A percentile compares a stretch with the other conserved stretches of the same genome.
Evolutionary conservation across 1,140 invertebrate species (phyloP).

Genomic region (Cydia amplana): DNA sequence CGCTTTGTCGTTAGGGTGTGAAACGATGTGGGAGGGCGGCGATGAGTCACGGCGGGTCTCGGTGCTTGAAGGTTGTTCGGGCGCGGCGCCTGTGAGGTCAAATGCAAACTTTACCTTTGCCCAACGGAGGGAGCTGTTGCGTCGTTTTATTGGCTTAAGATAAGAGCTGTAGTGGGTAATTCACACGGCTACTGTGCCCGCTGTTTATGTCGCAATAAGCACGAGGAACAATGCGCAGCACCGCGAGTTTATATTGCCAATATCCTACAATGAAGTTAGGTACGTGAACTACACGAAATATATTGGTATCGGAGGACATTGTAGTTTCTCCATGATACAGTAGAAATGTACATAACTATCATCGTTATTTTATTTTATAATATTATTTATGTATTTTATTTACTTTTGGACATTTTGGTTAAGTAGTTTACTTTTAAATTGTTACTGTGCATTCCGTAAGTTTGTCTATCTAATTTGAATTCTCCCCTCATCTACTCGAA

Average conservation of each 20-base stretch:
- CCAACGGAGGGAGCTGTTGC: slow-evolving; percentile 45
- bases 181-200: slow-evolving; percentile 31
- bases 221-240: neutral
- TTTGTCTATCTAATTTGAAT: too few species aligned
- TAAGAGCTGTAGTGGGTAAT: slow-evolving; percentile 43
- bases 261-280: neutral
- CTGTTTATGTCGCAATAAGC: slow-evolving; percentile 2
- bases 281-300: neutral
- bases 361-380: too few species aligned
- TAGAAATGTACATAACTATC: too few species aligned
- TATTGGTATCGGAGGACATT: too few species aligned
- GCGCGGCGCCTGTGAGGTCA: slow-evolving; percentile 47
- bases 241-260: neutral
- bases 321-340: too few species aligned
- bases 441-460: too few species aligned
- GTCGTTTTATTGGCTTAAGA: slow-evolving; percentile 52
- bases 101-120: slow-evolving; percentile 57
- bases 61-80: slow-evolving; percentile 23
- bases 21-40: slow-evolving; percentile 37
- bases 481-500: too few species aligned
- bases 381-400: too few species aligned
- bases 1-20: slow-evolving; percentile 43
- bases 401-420: too few species aligned
- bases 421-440: too few species aligned
- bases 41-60: slow-evolving; percentile 20